Evolutionary conservation across 2,113 vertebrate species (phyloP).

Genomic region (Muntiacus reevesi): DNA sequence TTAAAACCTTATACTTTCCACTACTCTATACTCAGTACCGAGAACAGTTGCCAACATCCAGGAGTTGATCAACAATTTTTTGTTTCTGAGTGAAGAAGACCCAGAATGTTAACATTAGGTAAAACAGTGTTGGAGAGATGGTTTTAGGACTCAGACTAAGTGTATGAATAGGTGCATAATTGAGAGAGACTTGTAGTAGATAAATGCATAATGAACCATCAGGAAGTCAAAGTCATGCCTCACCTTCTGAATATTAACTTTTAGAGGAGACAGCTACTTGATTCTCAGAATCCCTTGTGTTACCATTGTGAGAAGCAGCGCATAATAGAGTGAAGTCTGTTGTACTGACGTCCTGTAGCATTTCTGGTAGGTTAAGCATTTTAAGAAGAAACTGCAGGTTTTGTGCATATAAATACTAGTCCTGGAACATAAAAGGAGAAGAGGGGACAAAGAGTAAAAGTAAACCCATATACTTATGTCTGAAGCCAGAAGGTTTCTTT

Average conservation of each 20-base stretch:
- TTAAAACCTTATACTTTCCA: not conserved
- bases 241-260: not conserved
- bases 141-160: not conserved
- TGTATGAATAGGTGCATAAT: not conserved
- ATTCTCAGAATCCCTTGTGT: conserved; percentile 1
- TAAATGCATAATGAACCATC: not conserved
- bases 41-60: not conserved
- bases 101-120: not conserved
- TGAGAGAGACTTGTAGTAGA: not conserved
- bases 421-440: not conserved
- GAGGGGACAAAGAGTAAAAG: not conserved
- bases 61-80: not conserved
- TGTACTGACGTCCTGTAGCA: not conserved
- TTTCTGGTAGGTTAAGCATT: not conserved
- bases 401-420: not conserved
- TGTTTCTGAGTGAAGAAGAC: not conserved
- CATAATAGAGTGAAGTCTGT: not conserved
- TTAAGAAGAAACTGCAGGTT: not conserved
- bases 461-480: not conserved
- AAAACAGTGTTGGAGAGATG: not conserved
- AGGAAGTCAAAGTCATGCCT: not conserved
- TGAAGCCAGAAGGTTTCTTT: not conserved
- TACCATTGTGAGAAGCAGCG: not conserved
- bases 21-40: not conserved
- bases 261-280: not conserved